phyloP scores from a whole-genome alignment of 2,113 vertebrate species.

The Apaloderma vittatum region DNA sequence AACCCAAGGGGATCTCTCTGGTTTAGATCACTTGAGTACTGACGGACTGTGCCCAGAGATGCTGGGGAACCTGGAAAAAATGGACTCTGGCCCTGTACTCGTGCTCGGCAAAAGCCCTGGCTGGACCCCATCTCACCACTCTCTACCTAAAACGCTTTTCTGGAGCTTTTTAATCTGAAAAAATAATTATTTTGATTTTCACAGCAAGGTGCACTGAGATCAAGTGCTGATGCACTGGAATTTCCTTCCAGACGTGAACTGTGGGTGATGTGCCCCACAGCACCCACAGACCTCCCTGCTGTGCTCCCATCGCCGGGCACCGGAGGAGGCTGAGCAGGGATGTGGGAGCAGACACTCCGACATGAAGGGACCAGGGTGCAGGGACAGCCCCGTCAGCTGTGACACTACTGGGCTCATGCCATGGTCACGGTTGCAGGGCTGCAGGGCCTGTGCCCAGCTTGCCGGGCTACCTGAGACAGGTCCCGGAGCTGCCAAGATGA shows the following conservation, averaged over 20 bases:
- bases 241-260: neutral
- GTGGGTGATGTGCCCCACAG: neutral
- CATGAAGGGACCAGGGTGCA: neutral
- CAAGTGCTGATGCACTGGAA: rapidly evolving
- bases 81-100: neutral
- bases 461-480: conserved; percentile 12
- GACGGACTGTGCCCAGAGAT: neutral
- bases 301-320: neutral
- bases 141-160: neutral
- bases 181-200: neutral
- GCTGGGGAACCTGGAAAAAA: neutral
- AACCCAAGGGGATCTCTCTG: neutral
- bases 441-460: neutral
- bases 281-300: neutral
- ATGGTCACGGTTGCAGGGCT: neutral
- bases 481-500: neutral
- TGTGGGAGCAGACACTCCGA: neutral
- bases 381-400: neutral
- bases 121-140: neutral
- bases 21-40: neutral
- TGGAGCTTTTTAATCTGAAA: neutral
- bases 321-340: neutral
- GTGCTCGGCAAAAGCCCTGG: neutral
- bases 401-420: neutral
- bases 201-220: neutral